A percentile compares a stretch with the other conserved stretches of the same genome.
phyloP scores from a whole-genome alignment of 2,113 vertebrate species.

The Falco punctatus region DNA sequence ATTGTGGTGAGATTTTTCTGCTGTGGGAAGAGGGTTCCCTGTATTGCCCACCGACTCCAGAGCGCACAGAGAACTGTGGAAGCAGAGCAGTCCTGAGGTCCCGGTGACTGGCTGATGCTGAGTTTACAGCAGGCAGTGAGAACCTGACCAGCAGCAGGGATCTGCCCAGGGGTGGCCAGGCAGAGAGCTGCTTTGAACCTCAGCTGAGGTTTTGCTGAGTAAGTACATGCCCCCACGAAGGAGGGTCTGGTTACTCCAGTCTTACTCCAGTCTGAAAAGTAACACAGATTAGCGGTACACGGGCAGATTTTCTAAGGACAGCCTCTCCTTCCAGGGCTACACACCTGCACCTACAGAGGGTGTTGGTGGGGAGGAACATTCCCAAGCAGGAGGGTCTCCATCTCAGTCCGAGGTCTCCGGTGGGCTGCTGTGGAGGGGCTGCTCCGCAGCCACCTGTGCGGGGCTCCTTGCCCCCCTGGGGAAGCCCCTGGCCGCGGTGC shows the following conservation, averaged over 20 bases:
- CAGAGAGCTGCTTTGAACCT: background rate
- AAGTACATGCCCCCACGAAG: background rate
- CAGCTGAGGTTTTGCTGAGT: background rate
- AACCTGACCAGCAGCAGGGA: too few relatives aligned
- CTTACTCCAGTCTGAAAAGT: background rate
- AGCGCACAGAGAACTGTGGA: background rate
- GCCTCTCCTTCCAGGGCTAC: background rate
- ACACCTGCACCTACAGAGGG: accelerated
- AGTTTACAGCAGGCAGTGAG: background rate
- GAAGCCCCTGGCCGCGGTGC: background rate
- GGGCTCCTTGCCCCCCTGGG: background rate
- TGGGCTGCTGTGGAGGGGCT: background rate
- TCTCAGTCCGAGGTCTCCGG: background rate
- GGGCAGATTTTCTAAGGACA: background rate
- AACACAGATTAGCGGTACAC: accelerated
- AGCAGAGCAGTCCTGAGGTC: background rate
- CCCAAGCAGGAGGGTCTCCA: background rate
- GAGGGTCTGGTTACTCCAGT: background rate
- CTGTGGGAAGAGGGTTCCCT: background rate
- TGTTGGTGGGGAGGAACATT: background rate
- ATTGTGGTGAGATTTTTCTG: background rate
- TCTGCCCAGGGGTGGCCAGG: background rate
- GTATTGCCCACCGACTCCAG: background rate
- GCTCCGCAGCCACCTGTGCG: background rate
- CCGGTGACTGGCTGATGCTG: background rate